These are phyloP conservation scores for Girardinus metallicus DNA, from an alignment of 2,797 vertebrate species.

Conservation along the genomic window DNA sequence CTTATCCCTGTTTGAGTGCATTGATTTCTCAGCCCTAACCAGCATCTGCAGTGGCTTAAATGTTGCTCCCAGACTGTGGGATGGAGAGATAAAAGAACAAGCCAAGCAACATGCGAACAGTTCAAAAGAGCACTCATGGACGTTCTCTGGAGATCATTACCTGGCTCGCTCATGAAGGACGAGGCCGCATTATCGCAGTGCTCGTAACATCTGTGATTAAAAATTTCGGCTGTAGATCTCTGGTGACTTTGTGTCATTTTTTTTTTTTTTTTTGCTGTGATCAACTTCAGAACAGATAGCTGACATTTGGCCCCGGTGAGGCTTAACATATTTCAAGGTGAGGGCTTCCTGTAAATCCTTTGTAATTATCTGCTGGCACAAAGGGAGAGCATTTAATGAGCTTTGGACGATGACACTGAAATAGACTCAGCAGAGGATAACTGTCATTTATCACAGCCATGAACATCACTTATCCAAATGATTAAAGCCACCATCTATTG, in stretches of 20 bases:
- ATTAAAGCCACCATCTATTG: conserved; percentile 68
- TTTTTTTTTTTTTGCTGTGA: conserved; percentile 17
- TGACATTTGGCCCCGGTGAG: conserved; percentile 34
- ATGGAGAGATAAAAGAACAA: conserved; percentile 61
- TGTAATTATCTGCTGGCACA: conserved; percentile 54
- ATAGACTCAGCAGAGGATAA: conserved; percentile 51
- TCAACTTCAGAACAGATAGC: conserved; percentile 43
- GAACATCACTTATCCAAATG: conserved; percentile 62
- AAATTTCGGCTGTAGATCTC: conserved; percentile 25
- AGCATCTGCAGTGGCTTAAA: conserved; percentile 69
- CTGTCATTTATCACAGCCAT: conserved; percentile 71
- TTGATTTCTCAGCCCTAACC: conserved; percentile 69
- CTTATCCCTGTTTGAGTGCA: conserved; percentile 77
- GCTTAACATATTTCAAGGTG: conserved; percentile 35
- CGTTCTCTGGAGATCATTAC: conserved; percentile 41
- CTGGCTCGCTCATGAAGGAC: conserved; percentile 47
- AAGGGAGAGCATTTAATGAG: conserved; percentile 56
- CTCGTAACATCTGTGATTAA: conserved; percentile 39
- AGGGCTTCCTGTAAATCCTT: conserved; percentile 45
- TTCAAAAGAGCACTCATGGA: conserved; percentile 53
- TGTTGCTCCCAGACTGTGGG: conserved; percentile 44
- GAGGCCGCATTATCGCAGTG: conserved; percentile 22
- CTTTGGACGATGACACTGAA: conserved; percentile 46
- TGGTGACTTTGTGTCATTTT: conserved; percentile 19
- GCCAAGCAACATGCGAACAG: conserved; percentile 48